Evolutionary conservation across 1,140 invertebrate genomes (phyloP).

Genomic region (Drosophila repleta): DNA sequence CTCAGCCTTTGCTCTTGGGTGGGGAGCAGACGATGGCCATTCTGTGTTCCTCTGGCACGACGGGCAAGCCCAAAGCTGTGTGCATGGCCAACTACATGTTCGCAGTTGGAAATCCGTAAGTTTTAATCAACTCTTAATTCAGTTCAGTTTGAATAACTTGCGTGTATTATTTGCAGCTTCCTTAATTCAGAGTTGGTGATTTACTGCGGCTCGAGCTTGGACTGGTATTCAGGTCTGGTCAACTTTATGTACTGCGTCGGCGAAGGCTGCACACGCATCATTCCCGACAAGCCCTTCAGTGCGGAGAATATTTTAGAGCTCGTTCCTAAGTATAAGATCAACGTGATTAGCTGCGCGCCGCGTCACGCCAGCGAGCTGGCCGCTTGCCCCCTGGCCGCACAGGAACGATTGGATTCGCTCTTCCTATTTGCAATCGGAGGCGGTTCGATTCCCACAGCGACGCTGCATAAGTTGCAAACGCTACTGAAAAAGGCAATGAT

Average conservation of each 20-base stretch:
- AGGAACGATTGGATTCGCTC: constrained; percentile 29
- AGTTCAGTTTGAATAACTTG: background rate
- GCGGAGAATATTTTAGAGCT: constrained; percentile 53
- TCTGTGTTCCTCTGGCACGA: constrained; percentile 88
- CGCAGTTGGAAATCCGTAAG: constrained; percentile 36
- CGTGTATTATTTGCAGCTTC: constrained; percentile 12
- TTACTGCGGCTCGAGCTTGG: constrained; percentile 49
- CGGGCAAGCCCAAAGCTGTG: constrained; percentile 91
- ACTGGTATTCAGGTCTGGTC: constrained; percentile 62
- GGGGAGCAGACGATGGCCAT: constrained; percentile 71
- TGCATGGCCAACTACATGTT: constrained; percentile 86
- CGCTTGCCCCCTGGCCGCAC: constrained; percentile 43
- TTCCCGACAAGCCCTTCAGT: constrained; percentile 52
- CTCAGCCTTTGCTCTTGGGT: constrained; percentile 44
- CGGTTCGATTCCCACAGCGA: constrained; percentile 27
- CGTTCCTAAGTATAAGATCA: constrained; percentile 60
- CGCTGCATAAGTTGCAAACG: constrained; percentile 41
- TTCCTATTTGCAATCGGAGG: constrained; percentile 33
- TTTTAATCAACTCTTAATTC: background rate
- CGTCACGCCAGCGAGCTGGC: constrained; percentile 47
- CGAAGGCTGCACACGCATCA: constrained; percentile 52
- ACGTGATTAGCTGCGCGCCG: constrained; percentile 38
- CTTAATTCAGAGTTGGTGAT: constrained; percentile 32
- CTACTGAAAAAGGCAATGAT: constrained; percentile 29
- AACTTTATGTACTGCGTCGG: constrained; percentile 41